Evolutionary conservation across 2,888 invertebrate species (phyloP).

Genomic region (Agelastica alni): DNA sequence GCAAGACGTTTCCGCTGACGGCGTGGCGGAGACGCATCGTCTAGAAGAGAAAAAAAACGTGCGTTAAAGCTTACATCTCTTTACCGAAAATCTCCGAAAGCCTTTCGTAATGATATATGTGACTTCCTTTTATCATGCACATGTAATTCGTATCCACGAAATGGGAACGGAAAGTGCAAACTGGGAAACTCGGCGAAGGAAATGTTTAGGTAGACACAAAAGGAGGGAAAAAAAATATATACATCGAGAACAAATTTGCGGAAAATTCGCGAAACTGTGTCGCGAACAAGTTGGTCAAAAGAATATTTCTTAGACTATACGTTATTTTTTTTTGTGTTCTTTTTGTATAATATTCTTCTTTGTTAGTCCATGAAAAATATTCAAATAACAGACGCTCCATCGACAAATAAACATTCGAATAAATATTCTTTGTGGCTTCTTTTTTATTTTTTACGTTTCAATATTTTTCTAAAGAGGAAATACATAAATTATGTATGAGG

Average conservation of each 20-base stretch:
- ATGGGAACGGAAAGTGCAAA: constrained; percentile 29
- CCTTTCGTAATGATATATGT: constrained; percentile 35
- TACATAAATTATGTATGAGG: too few relatives aligned
- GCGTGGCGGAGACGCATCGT: constrained; percentile 14
- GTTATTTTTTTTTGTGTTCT: too few relatives aligned
- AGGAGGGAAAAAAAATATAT: constrained; percentile 18
- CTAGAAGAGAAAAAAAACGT: constrained; percentile 13
- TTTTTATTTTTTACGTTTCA: too few relatives aligned
- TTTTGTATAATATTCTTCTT: too few relatives aligned
- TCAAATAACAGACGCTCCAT: too few relatives aligned
- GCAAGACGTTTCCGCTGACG: constrained; percentile 19
- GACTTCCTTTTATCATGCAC: constrained; percentile 34
- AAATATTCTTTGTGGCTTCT: too few relatives aligned
- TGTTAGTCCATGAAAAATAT: too few relatives aligned
- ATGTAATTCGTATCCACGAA: constrained; percentile 31
- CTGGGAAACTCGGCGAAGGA: constrained; percentile 22
- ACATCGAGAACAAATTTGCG: constrained; percentile 26
- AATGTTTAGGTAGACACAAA: constrained; percentile 28
- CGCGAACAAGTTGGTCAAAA: too few relatives aligned
- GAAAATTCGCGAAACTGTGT: too few relatives aligned
- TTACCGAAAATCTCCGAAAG: constrained; percentile 31
- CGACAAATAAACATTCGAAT: too few relatives aligned
- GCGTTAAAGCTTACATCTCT: constrained; percentile 29
- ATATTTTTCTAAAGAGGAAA: too few relatives aligned
- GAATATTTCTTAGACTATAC: too few relatives aligned